Percentiles rank a stretch among this genome's conserved stretches.
These are phyloP conservation scores for Sarcophaga variegata DNA, from an alignment of 2,888 invertebrate species.

Conservation along the genomic window DNA sequence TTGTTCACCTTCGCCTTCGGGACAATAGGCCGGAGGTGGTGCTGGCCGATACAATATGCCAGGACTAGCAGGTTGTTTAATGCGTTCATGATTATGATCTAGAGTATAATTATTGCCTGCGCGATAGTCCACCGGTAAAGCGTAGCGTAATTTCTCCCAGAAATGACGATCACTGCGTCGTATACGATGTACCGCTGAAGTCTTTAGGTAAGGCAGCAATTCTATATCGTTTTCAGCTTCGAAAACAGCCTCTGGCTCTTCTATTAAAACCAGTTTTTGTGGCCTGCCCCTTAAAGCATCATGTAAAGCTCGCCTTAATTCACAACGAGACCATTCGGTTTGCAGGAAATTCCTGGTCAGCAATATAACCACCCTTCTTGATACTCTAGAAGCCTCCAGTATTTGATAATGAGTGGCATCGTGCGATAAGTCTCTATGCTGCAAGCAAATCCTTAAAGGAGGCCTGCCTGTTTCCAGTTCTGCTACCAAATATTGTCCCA, in stretches of 20 bases:
- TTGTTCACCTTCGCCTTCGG: slow-evolving; percentile 82
- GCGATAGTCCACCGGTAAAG: slow-evolving; percentile 89
- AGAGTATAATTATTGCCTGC: slow-evolving; percentile 92
- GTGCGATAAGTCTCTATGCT: slow-evolving; percentile 92
- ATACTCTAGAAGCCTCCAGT: slow-evolving; percentile 93
- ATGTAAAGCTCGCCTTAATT: slow-evolving; percentile 94
- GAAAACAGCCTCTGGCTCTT: slow-evolving; percentile 91
- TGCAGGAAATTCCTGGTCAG: slow-evolving; percentile 95
- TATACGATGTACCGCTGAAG: slow-evolving; percentile 88
- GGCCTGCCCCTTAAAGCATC: slow-evolving; percentile 93
- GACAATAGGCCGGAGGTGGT: slow-evolving; percentile 81
- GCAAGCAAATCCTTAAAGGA: slow-evolving; percentile 91
- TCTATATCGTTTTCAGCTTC: slow-evolving; percentile 94
- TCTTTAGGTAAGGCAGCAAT: slow-evolving; percentile 93
- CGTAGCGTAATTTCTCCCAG: slow-evolving; percentile 95
- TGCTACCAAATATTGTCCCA: slow-evolving; percentile 91
- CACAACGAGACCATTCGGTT: slow-evolving; percentile 96
- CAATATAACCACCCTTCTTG: slow-evolving; percentile 92
- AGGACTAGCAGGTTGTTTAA: slow-evolving; percentile 81
- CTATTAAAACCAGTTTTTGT: slow-evolving; percentile 93
- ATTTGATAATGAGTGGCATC: slow-evolving; percentile 85
- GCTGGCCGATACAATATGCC: slow-evolving; percentile 81
- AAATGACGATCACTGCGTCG: slow-evolving; percentile 95
- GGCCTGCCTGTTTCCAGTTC: slow-evolving; percentile 91
- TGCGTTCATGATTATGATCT: slow-evolving; percentile 83